phyloP scores from a whole-genome alignment of 2,888 invertebrate species.

The Cerastoderma edule region DNA sequence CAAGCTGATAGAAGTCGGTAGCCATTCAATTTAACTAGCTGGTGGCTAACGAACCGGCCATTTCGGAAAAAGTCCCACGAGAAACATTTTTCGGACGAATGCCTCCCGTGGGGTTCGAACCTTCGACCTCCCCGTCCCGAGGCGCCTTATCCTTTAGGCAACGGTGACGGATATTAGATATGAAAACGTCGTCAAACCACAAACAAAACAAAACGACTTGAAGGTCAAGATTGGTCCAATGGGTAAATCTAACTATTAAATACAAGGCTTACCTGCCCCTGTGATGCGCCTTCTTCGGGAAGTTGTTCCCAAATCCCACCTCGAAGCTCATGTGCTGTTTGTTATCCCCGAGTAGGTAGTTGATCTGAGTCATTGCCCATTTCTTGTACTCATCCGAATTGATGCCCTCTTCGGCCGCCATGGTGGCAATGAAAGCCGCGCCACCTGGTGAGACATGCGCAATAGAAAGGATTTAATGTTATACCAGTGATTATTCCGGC shows the following conservation, averaged over 20 bases:
- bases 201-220: background rate
- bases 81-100: too few relatives aligned
- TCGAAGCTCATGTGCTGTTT: slow-evolving; percentile 63
- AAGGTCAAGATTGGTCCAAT: background rate
- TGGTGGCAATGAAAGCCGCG: slow-evolving; percentile 73
- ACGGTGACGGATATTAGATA: too few relatives aligned
- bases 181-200: background rate
- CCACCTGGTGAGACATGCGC: too few relatives aligned
- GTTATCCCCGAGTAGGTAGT: slow-evolving; percentile 78
- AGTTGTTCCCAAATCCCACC: slow-evolving; percentile 64
- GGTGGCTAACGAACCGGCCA: too few relatives aligned
- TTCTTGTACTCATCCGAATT: slow-evolving; percentile 57
- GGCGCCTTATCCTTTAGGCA: too few relatives aligned
- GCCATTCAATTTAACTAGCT: too few relatives aligned
- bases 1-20: too few relatives aligned
- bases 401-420: slow-evolving; percentile 76
- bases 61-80: too few relatives aligned
- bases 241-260: background rate
- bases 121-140: too few relatives aligned
- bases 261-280: slow-evolving; percentile 55
- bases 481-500: background rate
- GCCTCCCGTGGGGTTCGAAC: too few relatives aligned
- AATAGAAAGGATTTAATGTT: slow-evolving; percentile 30
- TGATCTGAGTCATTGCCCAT: slow-evolving; percentile 76
- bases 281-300: slow-evolving; percentile 59